phyloP scores from a whole-genome alignment of 2,797 vertebrate species.

The Chaetophractus vellerosus region DNA sequence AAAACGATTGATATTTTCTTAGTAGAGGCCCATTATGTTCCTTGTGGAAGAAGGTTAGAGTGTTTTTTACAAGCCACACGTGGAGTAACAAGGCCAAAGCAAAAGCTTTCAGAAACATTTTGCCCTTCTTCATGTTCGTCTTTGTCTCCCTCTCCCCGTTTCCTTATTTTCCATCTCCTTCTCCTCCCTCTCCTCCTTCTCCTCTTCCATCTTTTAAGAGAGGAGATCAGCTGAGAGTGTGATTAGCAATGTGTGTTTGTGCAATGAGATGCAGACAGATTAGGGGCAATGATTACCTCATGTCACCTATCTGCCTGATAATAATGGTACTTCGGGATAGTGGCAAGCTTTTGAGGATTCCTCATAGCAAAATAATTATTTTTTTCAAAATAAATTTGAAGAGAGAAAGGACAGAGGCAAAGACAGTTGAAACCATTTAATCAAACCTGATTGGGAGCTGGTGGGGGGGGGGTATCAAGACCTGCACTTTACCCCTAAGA shows the following conservation, averaged over 20 bases:
- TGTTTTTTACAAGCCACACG: not conserved
- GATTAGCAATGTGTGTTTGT: not conserved
- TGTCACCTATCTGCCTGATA: conserved; percentile 79
- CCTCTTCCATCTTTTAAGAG: not conserved
- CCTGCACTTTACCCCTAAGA: conserved; percentile 10
- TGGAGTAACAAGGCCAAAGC: not conserved
- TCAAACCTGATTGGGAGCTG: conserved; percentile 48
- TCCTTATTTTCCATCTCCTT: no score
- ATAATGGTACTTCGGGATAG: conserved; percentile 63
- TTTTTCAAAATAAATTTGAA: conserved; percentile 87
- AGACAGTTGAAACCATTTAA: conserved; percentile 67
- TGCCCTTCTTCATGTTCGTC: no score
- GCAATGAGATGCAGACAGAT: conserved; percentile 61
- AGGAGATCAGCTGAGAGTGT: not conserved
- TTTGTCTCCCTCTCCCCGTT: no score
- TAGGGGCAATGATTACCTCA: conserved; percentile 71
- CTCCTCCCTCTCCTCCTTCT: not conserved
- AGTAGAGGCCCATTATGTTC: conserved; percentile 35
- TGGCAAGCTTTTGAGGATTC: conserved; percentile 67
- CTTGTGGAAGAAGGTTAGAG: not conserved
- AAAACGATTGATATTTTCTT: conserved; percentile 62
- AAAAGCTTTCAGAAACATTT: not conserved
- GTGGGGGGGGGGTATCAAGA: conserved; percentile 63
- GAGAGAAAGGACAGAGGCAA: conserved; percentile 76
- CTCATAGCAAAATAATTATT: conserved; percentile 84